Conservation (phyloP, 1,140 invertebrate species). For the silkworm (Bombyx mori) region DNA sequence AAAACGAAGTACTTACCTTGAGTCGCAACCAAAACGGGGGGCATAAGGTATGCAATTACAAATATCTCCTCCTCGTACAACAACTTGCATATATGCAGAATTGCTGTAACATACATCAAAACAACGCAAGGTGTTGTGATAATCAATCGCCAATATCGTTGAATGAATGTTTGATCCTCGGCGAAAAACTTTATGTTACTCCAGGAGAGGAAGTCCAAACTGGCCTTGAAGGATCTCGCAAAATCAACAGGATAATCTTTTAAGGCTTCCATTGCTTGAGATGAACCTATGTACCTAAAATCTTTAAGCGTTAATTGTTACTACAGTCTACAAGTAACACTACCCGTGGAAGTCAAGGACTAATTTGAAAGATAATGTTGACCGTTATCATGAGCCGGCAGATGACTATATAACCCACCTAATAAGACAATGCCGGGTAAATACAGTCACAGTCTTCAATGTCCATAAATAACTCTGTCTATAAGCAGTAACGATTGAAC, state of each 20-base stretch:
- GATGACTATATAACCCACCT: too few species aligned
- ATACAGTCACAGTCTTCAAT: too few species aligned
- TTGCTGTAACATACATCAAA: background rate
- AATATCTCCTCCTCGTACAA: constrained; percentile 3
- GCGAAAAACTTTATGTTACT: constrained; percentile 8
- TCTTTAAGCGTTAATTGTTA: too few species aligned
- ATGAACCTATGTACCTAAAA: too few species aligned
- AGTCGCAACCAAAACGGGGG: constrained; percentile 5
- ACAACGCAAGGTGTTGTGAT: background rate
- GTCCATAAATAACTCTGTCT: too few species aligned
- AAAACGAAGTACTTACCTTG: constrained; percentile 6
- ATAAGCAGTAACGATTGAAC: too few species aligned
- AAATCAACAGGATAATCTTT: constrained; percentile 13
- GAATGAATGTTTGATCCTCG: constrained; percentile 1
- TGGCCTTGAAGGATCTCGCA: constrained; percentile 5
- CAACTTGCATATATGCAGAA: constrained; percentile 1
- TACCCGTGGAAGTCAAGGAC: too few species aligned
- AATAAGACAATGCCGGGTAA: too few species aligned
- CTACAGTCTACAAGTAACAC: too few species aligned
- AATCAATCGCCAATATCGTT: constrained; percentile 10
- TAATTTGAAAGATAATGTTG: too few species aligned
- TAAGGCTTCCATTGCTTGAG: constrained; percentile 11
- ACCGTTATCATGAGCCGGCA: too few species aligned
- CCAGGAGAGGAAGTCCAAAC: constrained; percentile 5
- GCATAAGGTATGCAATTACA: constrained; percentile 8